These are phyloP conservation scores for Pedetes capensis DNA, from an alignment of 2,113 vertebrate species.

Conservation along the genomic window DNA sequence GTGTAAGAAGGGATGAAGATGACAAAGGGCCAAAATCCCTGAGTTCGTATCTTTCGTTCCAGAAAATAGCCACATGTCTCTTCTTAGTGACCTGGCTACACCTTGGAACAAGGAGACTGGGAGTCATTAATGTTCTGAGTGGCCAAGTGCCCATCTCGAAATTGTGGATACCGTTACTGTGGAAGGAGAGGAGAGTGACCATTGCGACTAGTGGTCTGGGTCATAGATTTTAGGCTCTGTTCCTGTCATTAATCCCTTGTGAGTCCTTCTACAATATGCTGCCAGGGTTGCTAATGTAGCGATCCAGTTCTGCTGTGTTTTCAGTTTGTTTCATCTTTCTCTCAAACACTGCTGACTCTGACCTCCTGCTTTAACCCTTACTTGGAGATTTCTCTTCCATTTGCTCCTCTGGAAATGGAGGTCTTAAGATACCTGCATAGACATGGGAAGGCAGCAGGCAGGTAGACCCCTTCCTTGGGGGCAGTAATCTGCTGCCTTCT, in stretches of 20 bases:
- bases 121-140: background rate
- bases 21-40: background rate
- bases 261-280: background rate
- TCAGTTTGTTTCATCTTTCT: constrained; percentile 43
- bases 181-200: background rate
- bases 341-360: constrained; percentile 18
- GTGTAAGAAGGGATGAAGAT: background rate
- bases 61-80: background rate
- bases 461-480: background rate
- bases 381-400: background rate
- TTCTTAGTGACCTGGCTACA: background rate
- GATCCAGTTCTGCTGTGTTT: constrained; percentile 52
- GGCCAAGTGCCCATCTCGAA: background rate
- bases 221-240: constrained; percentile 18
- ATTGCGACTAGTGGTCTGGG: background rate
- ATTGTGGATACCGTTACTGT: background rate
- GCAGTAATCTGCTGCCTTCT: background rate
- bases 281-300: constrained; percentile 29
- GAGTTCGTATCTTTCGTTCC: background rate
- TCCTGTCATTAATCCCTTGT: constrained; percentile 6
- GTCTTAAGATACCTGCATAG: background rate
- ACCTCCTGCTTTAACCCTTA: constrained; percentile 45
- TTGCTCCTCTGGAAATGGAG: background rate
- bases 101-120: background rate
- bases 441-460: background rate